Base-by-base conservation (phyloP, 1,140 invertebrate genomes). In the Scaptomyza hsui region DNA sequence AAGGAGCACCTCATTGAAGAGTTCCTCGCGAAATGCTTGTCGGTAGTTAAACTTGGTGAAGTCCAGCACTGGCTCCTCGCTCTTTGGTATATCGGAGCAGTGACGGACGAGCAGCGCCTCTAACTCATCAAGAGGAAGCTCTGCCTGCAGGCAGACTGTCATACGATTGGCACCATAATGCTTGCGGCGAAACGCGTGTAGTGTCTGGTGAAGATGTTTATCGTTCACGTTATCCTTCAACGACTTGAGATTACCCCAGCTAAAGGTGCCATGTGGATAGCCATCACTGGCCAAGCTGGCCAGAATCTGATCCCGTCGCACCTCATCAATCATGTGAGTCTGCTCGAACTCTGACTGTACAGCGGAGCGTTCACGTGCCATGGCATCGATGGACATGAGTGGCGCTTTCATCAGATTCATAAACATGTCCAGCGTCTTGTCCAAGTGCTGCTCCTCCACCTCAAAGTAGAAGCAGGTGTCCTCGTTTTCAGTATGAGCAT, bases 121-220 rank as follows among this genome's bases (percentile, higher is more conserved):
- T 47, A 99, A 79, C 0, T 93, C 93, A 65, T 96, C 94, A 3
- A 98, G 90, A 0, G 95, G 92, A 76, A 97, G 92, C 89, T 95
- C 94, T 2, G 96, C 96, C 93, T 96, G 91, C 29, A 99, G 93
- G 62, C 96, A 94, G 2, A 98, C 89, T 45, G 94, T 97, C 97
- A 99, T 98, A 68, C 97, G 93, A 86, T 98, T 95, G 1, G 97
- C 95, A 16, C 96, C 96, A 83, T 99, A 99, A 92, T 97, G 95
- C 39, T 94, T 92, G 76, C 94, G 93, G 63, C 95, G 93, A 90
- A 98, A 98, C 41, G 95, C 94, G 62, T 97, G 94, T 0, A 98
- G 92, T 1, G 93, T 93, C 42, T 92, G 74, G 71, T 95, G 93
- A 0, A 96, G 89, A 16, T 93, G 91, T 13, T 95, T 93, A 64